These are phyloP conservation scores for Esox lucius DNA, from an alignment of 2,797 vertebrate genomes.

Conservation along the genomic window DNA sequence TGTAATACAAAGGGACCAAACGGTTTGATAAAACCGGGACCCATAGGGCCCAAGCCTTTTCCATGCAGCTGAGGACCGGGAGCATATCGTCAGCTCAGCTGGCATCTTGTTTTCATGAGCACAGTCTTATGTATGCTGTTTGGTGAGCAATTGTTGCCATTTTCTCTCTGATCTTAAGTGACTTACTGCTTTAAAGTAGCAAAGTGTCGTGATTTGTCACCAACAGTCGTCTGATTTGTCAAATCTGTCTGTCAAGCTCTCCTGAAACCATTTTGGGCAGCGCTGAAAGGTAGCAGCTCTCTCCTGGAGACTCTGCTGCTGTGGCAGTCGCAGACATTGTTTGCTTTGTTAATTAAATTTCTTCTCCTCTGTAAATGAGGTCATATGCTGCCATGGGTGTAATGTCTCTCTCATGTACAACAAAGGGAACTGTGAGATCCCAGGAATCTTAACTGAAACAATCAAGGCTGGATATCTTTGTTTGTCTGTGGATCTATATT, in stretches of 20 bases:
- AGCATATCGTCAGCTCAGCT: constrained; percentile 53
- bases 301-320: constrained; percentile 70
- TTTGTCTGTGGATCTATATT: constrained; percentile 78
- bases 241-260: constrained; percentile 57
- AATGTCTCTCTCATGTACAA: constrained; percentile 83
- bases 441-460: constrained; percentile 78
- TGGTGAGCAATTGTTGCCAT: constrained; percentile 43
- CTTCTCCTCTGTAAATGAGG: constrained; percentile 80
- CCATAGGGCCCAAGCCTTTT: constrained; percentile 41
- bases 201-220: constrained; percentile 50
- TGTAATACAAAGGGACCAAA: constrained; percentile 56
- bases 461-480: constrained; percentile 74
- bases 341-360: constrained; percentile 87
- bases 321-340: constrained; percentile 79
- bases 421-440: constrained; percentile 73
- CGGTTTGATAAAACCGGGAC: constrained; percentile 46
- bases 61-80: constrained; percentile 46
- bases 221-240: constrained; percentile 33
- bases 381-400: constrained; percentile 78
- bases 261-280: constrained; percentile 66
- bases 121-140: constrained; percentile 38
- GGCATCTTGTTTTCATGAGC: constrained; percentile 55
- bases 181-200: constrained; percentile 42
- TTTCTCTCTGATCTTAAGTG: constrained; percentile 50
- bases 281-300: constrained; percentile 70